A percentile compares a stretch with the other conserved stretches of the same genome.
These are phyloP conservation scores for Nematopogon swammerdamellus DNA, from an alignment of 2,888 invertebrate species.

Conservation along the genomic window DNA sequence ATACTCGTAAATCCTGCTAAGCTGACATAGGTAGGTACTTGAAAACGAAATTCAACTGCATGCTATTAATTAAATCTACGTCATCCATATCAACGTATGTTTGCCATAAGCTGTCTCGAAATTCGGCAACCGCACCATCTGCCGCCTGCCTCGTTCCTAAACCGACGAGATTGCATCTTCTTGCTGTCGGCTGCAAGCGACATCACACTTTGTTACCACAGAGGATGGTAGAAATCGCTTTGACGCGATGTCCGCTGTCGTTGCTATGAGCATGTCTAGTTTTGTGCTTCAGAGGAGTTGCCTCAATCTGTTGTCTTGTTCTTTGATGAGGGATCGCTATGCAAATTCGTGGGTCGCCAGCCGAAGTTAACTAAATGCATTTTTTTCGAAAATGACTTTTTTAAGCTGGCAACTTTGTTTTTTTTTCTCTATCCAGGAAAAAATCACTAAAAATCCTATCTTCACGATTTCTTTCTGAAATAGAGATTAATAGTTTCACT, in stretches of 20 bases:
- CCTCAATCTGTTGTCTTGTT: neutral
- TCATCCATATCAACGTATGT: neutral
- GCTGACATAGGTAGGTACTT: no score
- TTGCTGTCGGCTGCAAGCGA: constrained; percentile 15
- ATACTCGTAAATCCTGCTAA: no score
- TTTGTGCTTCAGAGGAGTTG: neutral
- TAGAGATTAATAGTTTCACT: no score
- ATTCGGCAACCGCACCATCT: constrained; percentile 50
- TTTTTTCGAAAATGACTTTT: no score
- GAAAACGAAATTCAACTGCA: no score
- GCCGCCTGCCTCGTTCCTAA: constrained; percentile 31
- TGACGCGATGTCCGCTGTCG: neutral
- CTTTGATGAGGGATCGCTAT: neutral
- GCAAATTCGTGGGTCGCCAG: neutral
- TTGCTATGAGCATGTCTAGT: neutral
- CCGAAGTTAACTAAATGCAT: no score
- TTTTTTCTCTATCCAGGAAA: no score
- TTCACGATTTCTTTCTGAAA: no score
- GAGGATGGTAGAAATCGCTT: neutral
- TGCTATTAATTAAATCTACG: neutral
- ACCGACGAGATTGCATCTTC: constrained; percentile 34
- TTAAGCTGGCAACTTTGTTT: no score
- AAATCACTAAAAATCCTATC: no score
- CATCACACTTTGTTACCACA: constrained; percentile 13
- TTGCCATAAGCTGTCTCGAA: constrained; percentile 17